Evolutionary conservation across 1,140 invertebrate genomes (phyloP).

Genomic region (Lysiphlebus fabarum): DNA sequence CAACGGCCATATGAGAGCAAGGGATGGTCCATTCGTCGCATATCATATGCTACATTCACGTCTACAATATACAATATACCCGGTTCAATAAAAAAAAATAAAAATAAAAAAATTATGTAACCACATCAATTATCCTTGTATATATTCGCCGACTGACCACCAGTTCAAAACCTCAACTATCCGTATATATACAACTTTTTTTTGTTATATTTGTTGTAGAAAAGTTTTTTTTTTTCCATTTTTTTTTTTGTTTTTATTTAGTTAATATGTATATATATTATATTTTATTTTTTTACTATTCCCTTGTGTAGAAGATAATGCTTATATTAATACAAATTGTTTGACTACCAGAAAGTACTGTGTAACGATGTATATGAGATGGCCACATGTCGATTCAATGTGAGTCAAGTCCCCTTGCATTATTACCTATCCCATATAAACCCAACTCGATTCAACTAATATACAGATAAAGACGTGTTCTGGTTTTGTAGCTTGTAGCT

Average conservation of each 20-base stretch:
- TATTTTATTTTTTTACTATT: background rate
- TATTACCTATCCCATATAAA: background rate
- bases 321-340: constrained; percentile 48
- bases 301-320: constrained; percentile 17
- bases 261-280: constrained; percentile 13
- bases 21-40: constrained; percentile 21
- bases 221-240: no score
- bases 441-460: background rate
- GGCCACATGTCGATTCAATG: constrained; percentile 10
- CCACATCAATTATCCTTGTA: constrained; percentile 23
- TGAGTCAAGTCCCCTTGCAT: background rate
- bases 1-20: background rate
- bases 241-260: constrained; percentile 15
- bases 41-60: constrained; percentile 14
- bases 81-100: background rate
- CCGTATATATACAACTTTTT: no score
- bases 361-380: constrained; percentile 20
- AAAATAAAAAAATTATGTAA: constrained; percentile 17
- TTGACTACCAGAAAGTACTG: constrained; percentile 6
- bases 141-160: constrained; percentile 16
- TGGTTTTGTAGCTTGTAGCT: no score
- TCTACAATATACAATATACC: constrained; percentile 10
- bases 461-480: constrained; percentile 1
- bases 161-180: constrained; percentile 1
- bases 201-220: no score